phyloP scores from a whole-genome alignment of 2,797 vertebrate genomes.

The Chaetodon trifasciatus region DNA sequence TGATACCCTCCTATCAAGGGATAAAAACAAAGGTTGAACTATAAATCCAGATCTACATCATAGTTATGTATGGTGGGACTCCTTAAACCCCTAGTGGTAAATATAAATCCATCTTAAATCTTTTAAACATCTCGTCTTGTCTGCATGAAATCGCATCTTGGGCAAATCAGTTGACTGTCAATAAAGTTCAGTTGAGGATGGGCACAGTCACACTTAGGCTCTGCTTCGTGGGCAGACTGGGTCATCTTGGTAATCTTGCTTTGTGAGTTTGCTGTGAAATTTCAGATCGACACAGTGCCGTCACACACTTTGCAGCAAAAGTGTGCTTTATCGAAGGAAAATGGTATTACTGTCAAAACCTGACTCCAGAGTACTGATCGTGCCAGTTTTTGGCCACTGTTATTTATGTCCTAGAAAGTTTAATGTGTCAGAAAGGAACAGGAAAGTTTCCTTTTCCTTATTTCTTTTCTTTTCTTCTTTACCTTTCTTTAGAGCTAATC shows the following conservation, averaged over 20 bases:
- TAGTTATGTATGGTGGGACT: background rate
- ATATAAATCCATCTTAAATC: background rate
- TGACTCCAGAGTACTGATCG: slow-evolving; percentile 18
- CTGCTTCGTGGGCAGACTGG: slow-evolving; percentile 1
- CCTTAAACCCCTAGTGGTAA: background rate
- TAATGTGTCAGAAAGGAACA: slow-evolving; percentile 18
- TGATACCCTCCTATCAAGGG: too few species aligned
- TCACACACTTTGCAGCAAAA: slow-evolving; percentile 26
- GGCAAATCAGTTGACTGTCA: slow-evolving; percentile 7
- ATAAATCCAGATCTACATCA: background rate
- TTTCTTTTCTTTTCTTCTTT: background rate
- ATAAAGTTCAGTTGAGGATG: background rate
- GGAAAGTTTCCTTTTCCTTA: background rate
- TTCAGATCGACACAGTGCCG: slow-evolving; percentile 25
- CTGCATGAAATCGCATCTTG: background rate
- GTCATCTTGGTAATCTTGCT: slow-evolving; percentile 14
- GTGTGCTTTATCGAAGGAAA: slow-evolving; percentile 31
- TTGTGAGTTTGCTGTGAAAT: slow-evolving; percentile 26
- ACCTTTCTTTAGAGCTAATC: slow-evolving; percentile 6
- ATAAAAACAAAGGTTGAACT: background rate
- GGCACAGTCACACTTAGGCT: slow-evolving; percentile 4
- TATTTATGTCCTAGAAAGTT: slow-evolving; percentile 28
- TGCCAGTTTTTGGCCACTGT: slow-evolving; percentile 13
- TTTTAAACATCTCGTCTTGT: background rate
- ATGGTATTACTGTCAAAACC: slow-evolving; percentile 31